These are phyloP conservation scores for Drosophila flavopinicola DNA, from an alignment of 2,888 invertebrate species.

Conservation along the genomic window DNA sequence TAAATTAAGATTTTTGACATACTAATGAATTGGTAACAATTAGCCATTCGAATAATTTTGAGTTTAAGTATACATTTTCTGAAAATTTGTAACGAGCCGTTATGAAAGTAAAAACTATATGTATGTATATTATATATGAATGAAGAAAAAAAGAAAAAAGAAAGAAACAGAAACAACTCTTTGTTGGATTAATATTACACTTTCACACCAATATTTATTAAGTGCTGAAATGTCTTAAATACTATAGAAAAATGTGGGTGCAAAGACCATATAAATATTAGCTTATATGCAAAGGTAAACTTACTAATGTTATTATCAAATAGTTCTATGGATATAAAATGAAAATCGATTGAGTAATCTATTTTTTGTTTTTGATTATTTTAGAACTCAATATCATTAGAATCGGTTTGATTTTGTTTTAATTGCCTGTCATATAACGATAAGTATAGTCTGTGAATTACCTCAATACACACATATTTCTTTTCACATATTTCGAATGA, in stretches of 20 bases:
- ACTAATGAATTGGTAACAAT: conserved; percentile 8
- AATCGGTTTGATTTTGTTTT: not conserved
- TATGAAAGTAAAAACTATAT: conserved; percentile 14
- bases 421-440: not conserved
- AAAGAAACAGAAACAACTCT: conserved; percentile 1
- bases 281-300: not conserved
- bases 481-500: too few relatives aligned
- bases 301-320: not conserved
- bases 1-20: conserved; percentile 11
- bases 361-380: too few relatives aligned
- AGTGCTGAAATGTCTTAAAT: not conserved
- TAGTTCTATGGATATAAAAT: not conserved
- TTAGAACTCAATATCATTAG: not conserved
- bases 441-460: not conserved
- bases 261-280: conserved; percentile 1
- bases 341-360: not conserved
- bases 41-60: conserved; percentile 6
- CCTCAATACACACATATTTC: not conserved
- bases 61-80: conserved; percentile 1
- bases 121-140: conserved; percentile 34
- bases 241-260: not conserved
- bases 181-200: conserved; percentile 9
- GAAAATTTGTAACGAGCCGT: conserved; percentile 21
- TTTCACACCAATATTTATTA: conserved; percentile 5
- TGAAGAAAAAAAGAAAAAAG: too few relatives aligned